phyloP scores from a whole-genome alignment of 2,113 vertebrate species.

The Triplophysa siluroides region DNA sequence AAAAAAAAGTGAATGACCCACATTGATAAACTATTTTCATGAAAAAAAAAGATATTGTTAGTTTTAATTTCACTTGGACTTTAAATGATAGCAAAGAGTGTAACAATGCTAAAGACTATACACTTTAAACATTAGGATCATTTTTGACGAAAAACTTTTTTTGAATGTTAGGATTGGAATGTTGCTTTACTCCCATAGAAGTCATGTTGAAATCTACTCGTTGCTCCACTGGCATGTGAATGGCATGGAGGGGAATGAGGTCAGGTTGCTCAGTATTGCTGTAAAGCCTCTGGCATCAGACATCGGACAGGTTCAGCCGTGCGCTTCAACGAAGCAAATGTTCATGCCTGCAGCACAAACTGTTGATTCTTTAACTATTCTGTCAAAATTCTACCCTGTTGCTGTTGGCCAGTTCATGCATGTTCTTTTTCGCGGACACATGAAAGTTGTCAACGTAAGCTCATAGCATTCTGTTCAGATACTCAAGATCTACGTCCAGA shows the following conservation, averaged over 20 bases:
- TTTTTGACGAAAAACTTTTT: background rate
- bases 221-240: background rate
- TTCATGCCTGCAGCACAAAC: background rate
- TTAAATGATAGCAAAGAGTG: too few species aligned
- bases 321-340: background rate
- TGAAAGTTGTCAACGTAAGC: background rate
- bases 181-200: background rate
- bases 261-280: background rate
- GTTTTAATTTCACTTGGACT: too few species aligned
- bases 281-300: background rate
- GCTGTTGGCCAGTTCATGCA: conserved; percentile 19
- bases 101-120: too few species aligned
- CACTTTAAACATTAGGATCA: background rate
- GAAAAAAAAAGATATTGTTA: too few species aligned
- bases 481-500: background rate
- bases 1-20: too few species aligned
- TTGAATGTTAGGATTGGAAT: background rate
- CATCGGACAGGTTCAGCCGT: background rate
- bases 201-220: background rate
- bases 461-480: background rate
- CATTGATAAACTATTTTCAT: too few species aligned
- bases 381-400: background rate
- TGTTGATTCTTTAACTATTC: conserved; percentile 3
- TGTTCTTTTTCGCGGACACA: background rate
- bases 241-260: background rate